A percentile compares a stretch with the other conserved stretches of the same genome.
Conservation (phyloP, 1,140 invertebrate genomes). For the Scaptomyza hsui region DNA sequence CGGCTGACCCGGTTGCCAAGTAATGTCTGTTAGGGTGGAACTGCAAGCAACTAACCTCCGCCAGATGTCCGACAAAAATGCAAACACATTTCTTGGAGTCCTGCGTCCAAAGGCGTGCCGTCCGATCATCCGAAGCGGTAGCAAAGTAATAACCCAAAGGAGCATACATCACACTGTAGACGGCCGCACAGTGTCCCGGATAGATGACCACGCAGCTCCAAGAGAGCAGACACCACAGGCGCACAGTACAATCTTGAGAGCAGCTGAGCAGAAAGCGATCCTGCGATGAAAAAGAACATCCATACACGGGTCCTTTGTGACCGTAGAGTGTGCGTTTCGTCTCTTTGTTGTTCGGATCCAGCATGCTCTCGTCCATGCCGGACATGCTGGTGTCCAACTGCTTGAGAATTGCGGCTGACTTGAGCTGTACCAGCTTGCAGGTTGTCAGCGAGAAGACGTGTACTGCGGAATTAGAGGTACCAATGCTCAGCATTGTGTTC, state of each 20-base stretch:
- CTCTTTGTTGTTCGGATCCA: conserved; percentile 31
- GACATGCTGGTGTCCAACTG: conserved; percentile 24
- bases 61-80: conserved; percentile 50
- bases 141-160: conserved; percentile 56
- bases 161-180: conserved; percentile 46
- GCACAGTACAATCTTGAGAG: conserved; percentile 50
- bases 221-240: conserved; percentile 57
- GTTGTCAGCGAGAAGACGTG: conserved; percentile 48
- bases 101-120: conserved; percentile 59
- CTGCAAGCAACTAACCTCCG: conserved; percentile 33
- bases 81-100: conserved; percentile 29
- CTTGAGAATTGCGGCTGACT: conserved; percentile 27
- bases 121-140: conserved; percentile 50
- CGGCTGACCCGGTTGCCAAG: conserved; percentile 58
- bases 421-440: conserved; percentile 48
- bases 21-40: conserved; percentile 64
- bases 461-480: conserved; percentile 31
- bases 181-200: conserved; percentile 32
- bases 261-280: conserved; percentile 54
- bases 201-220: conserved; percentile 64
- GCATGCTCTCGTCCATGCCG: conserved; percentile 39
- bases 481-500: conserved; percentile 41
- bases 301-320: conserved; percentile 44
- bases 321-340: conserved; percentile 38
- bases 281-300: conserved; percentile 39